Evolutionary conservation across 2,113 vertebrate species (phyloP), one percentile per base, ranked within the genome.

Genomic region (Odontesthes bonariensis): DNA sequence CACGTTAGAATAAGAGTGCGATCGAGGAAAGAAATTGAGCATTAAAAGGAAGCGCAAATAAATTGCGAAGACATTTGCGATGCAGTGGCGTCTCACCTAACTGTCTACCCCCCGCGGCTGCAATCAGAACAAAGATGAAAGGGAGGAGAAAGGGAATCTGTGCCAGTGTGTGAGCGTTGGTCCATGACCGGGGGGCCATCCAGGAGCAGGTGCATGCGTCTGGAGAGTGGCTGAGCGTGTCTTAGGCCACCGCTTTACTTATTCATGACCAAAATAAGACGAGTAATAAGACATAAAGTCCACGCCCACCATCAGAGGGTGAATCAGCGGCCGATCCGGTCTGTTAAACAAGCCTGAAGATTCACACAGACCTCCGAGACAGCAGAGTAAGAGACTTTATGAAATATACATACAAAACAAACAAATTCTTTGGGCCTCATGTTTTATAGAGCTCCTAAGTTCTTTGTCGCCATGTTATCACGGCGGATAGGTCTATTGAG

Each of bases 191-290:
- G 63, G 35, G 20, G 75, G 75, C 77, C 79, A 73, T 84, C 55
- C 52, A 81, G 82, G 77, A 89, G 90, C 86, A 89, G 85, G 69
- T 86, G 91, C 71, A 64, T 63, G 79, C 70, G 86, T 79, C 75
- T 83, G 77, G 64, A 77, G 63, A 81, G 79, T 76, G 73, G 79
- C 27, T 56, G 83, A 77, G 79, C 82, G 81, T 78, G 81, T 83
- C 79, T 88, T 40, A 53, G 70, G 56, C 62, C 56, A 55, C 72
- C 70, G 77, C 63, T 75, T 92, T 56, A 93, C 70, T 93, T 90
- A 92, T 91, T 92, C 83, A 92, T 92, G 83, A 89, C 67, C 49
- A 58, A 77, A 75, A 86, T 79, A 73, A 90, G 68, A 81, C 65
- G 63, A 81, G 71, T 80, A 77, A 83, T 78, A 86, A 86, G 56